Conservation (phyloP, 2,888 invertebrate species). For the Macrophya annulata region DNA sequence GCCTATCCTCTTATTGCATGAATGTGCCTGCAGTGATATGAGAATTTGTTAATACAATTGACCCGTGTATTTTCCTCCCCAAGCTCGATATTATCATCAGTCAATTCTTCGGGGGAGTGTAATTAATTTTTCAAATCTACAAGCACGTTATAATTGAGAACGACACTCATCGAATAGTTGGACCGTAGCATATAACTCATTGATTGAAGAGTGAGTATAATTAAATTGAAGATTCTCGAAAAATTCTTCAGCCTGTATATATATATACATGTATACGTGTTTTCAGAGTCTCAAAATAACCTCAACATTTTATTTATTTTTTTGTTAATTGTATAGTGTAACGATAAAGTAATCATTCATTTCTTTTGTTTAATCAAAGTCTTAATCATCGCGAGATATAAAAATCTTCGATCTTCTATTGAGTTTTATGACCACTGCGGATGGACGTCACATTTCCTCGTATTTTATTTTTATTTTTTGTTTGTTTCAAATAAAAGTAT, state of each 20-base stretch:
- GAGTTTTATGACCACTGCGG: not conserved
- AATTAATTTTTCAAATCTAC: slow-evolving; percentile 2
- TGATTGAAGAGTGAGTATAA: slow-evolving; percentile 18
- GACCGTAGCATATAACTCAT: not conserved
- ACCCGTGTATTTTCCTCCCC: not conserved
- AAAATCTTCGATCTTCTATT: not conserved
- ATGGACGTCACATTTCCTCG: not conserved
- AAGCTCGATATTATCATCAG: not conserved
- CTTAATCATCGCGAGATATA: not conserved
- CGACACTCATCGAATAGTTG: slow-evolving; percentile 5
- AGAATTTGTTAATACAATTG: not conserved
- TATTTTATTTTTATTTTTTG: not conserved
- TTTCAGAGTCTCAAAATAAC: not conserved
- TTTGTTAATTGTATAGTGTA: not conserved
- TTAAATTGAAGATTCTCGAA: slow-evolving; percentile 6
- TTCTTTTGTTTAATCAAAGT: not conserved
- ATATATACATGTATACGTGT: not conserved
- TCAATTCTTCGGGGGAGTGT: slow-evolving; percentile 2
- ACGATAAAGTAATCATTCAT: not conserved
- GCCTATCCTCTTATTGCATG: not conserved
- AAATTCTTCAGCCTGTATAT: not conserved
- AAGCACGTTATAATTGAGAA: slow-evolving; percentile 6
- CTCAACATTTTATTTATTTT: not conserved
- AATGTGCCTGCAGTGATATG: not conserved
- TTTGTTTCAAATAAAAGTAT: not conserved